Conservation (phyloP, 2,797 vertebrate genomes). For the Sciaenops ocellatus region DNA sequence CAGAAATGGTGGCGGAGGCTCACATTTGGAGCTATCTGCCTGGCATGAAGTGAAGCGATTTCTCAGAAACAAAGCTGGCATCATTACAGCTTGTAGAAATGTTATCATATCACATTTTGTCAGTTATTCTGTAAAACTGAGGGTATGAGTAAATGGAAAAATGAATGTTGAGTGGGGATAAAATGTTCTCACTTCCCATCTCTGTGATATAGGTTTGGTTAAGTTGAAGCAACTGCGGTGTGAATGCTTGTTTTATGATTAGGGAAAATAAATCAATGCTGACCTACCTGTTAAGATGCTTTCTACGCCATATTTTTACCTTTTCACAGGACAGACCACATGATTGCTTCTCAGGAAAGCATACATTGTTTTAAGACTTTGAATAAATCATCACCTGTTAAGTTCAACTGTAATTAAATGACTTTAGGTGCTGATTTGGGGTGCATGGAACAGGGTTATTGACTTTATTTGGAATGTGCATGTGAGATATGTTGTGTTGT, state of each 20-base stretch:
- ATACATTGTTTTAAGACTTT: not conserved
- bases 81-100: not conserved
- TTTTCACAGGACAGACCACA: too few species aligned
- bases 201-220: not conserved
- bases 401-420: not conserved
- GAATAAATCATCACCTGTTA: not conserved
- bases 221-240: not conserved
- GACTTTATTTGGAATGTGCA: slow-evolving; percentile 18
- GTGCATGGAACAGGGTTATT: not conserved
- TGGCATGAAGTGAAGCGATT: too few species aligned
- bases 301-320: too few species aligned
- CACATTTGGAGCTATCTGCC: too few species aligned
- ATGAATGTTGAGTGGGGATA: not conserved
- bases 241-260: too few species aligned
- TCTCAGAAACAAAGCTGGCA: not conserved
- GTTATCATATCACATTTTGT: not conserved
- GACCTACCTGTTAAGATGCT: too few species aligned
- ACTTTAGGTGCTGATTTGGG: not conserved
- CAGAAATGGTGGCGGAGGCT: too few species aligned
- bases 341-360: too few species aligned
- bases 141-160: not conserved
- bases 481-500: slow-evolving; percentile 38
- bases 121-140: not conserved
- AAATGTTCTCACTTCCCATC: not conserved
- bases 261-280: too few species aligned